Evolutionary conservation across 2,797 vertebrate genomes (phyloP).

Genomic region (Alexandromys oeconomus): DNA sequence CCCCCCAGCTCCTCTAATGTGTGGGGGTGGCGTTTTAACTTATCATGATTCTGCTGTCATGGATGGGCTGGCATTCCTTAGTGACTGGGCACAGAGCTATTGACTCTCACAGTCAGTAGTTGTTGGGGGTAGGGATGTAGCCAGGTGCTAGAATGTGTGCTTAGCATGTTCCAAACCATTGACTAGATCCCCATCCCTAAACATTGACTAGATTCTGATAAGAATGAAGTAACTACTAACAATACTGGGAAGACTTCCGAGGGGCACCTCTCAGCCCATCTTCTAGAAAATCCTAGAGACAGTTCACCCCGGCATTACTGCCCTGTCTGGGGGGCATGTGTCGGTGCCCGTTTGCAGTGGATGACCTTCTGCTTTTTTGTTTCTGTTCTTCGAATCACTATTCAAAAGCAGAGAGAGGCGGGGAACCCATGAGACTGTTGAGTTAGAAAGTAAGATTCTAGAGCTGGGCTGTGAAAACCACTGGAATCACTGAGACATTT

Average conservation of each 20-base stretch:
- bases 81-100: background rate
- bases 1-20: background rate
- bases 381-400: background rate
- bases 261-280: background rate
- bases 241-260: background rate
- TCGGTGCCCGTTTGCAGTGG: background rate
- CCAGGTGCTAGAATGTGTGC: background rate
- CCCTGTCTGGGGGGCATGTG: background rate
- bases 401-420: background rate
- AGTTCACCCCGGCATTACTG: background rate
- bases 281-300: background rate
- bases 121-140: background rate
- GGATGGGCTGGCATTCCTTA: background rate
- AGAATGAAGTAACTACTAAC: slow-evolving; percentile 16
- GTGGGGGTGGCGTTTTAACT: background rate
- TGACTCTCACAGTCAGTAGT: slow-evolving; percentile 8
- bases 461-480: background rate
- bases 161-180: background rate
- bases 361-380: slow-evolving; percentile 10
- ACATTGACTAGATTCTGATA: too few relatives aligned
- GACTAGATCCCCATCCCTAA: background rate
- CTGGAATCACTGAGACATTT: background rate
- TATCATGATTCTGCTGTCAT: background rate
- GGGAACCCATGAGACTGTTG: background rate
- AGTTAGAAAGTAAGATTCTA: background rate